Evolutionary conservation across 2,113 vertebrate genomes (phyloP), one percentile per base, ranked within the genome.

Genomic region (Glaucomys volans): DNA sequence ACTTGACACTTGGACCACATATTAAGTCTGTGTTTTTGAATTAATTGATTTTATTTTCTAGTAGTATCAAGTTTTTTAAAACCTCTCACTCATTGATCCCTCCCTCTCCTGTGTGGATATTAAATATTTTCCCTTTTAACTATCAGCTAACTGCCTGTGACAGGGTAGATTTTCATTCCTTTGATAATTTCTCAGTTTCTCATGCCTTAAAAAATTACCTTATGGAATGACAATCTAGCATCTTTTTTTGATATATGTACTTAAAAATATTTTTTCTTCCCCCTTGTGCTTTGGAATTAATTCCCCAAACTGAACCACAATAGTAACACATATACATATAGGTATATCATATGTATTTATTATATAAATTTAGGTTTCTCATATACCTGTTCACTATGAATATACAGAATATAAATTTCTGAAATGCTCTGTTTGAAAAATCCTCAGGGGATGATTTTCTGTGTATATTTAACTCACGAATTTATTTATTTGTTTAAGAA

Each of bases 241-340:
- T 93, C 11, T 57, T 87, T 67, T 84, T 93, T 95, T 87, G 40
- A 69, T 93, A 83, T 59, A 35, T 87, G 10, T 71, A 83, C 54
- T 62, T 75, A 74, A 71, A 93, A 75, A 22, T 59, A 28, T 57
- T 88, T 92, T 88, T 66, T 52, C 44, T 47, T 47, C n/a, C 0
- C 40, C 10, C 22, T 80, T 54, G 17, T 92, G n/a, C 24, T 94
- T 94, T 44, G 75, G 11, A 4, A 54, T 85, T 76, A 76, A 76
- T 84, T 62, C 47, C 22, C 4, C 32, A 66, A 66, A 79, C 64
- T 95, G 75, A 94, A 92, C 28, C 35, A 30, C n/a, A 64, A 69
- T 24, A 84, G 22, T 69, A 88, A 71, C 85, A 67, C 3, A n/a
- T 71, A 35, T n/a, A 9, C 24, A 54, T 54, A 54, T 20, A 26